Evolutionary conservation across 2,888 invertebrate species (phyloP).

Genomic region (Agrochola lychnidis): DNA sequence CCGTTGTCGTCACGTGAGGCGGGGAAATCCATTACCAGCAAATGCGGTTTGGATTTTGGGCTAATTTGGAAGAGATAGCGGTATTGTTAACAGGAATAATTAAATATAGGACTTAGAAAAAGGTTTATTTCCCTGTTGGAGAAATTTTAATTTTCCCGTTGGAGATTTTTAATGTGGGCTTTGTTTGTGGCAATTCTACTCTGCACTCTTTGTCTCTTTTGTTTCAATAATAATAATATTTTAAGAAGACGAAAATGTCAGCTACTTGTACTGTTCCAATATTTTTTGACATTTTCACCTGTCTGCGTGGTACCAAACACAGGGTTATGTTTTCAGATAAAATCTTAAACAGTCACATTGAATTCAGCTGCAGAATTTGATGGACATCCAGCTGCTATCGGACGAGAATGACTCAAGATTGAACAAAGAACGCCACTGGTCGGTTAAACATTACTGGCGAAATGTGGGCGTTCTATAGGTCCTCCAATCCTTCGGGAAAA

Average conservation of each 20-base stretch:
- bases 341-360: too few relatives aligned
- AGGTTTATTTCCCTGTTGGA: background rate
- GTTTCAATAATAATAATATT: background rate
- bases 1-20: constrained; percentile 77
- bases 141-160: background rate
- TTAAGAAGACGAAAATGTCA: background rate
- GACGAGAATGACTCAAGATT: background rate
- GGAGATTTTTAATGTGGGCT: background rate
- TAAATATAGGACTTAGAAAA: too few relatives aligned
- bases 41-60: constrained; percentile 61
- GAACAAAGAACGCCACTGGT: too few relatives aligned
- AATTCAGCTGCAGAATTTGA: too few relatives aligned
- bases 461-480: too few relatives aligned
- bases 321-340: too few relatives aligned
- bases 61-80: constrained; percentile 45
- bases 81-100: background rate
- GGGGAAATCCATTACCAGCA: constrained; percentile 76
- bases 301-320: too few relatives aligned
- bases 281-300: too few relatives aligned
- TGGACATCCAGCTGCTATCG: background rate
- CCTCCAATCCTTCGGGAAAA: too few relatives aligned
- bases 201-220: too few relatives aligned
- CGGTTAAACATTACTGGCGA: too few relatives aligned
- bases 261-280: too few relatives aligned
- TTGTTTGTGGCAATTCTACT: background rate